Conservation (phyloP, 37 sponge, comb jelly and placozoan species). For the Geodia barretti region DNA sequence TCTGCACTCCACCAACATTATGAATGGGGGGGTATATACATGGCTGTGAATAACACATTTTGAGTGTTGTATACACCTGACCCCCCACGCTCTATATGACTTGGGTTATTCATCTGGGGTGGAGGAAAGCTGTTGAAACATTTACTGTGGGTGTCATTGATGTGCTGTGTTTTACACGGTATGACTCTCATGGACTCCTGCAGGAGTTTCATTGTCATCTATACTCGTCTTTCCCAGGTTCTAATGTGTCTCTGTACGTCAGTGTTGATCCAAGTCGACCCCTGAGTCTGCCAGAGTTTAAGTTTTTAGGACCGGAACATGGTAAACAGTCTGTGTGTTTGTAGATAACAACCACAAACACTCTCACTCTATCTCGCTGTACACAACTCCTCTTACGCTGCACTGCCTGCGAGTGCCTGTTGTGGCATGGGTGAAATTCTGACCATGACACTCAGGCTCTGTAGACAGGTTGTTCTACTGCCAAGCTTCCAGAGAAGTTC, state of each 20-base stretch:
- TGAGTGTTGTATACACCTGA: neutral
- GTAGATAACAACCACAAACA: too few relatives aligned
- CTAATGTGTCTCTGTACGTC: conserved; percentile 38
- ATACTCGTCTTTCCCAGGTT: conserved; percentile 1
- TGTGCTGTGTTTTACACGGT: neutral
- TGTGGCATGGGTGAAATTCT: too few relatives aligned
- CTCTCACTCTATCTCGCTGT: too few relatives aligned
- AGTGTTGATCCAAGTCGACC: conserved; percentile 36
- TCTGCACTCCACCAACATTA: too few relatives aligned
- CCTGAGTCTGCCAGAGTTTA: conserved; percentile 27
- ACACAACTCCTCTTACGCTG: too few relatives aligned
- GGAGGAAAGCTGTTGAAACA: neutral
- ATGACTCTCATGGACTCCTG: neutral
- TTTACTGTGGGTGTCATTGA: neutral
- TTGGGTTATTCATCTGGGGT: neutral
- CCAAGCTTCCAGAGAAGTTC: too few relatives aligned
- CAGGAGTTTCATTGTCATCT: neutral
- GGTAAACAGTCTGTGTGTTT: too few relatives aligned
- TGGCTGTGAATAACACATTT: neutral
- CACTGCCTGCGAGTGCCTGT: too few relatives aligned
- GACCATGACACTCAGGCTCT: too few relatives aligned
- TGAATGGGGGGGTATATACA: too few relatives aligned
- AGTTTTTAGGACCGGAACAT: conserved; percentile 57
- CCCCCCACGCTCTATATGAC: neutral
- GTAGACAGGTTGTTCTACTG: too few relatives aligned